Base-by-base conservation (phyloP, 2,888 invertebrate genomes). In the Eupithecia centaureata region DNA sequence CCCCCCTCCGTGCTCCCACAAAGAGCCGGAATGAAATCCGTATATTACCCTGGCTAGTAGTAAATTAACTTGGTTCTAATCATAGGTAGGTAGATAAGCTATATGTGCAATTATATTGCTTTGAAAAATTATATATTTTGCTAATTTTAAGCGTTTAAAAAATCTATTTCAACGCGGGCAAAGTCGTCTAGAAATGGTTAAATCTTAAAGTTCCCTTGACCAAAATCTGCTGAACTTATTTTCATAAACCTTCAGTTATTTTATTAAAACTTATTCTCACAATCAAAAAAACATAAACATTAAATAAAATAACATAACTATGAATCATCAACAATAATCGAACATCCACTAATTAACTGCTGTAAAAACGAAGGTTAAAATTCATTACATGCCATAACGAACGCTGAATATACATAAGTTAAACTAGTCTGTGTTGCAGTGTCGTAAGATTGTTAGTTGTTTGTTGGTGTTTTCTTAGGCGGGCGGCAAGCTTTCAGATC, bases 401-500 rank as follows among this genome's bases (percentile, higher is more conserved):
- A 56, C 35, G 18, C 8, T 51, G 18, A 33, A 59, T 30, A 32
- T 42, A 22, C 27, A 32, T 38, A n/a, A 28, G 5, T 18, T 8
- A 57, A 66, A 58, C 47, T 61, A 35, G 32, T 27, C 57, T 38
- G 10, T 70, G 28, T 51, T 35, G 0, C 18, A 1, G 5, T 1
- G 42, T 3, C 10, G 22, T 69, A 69, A 32, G 59, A 63, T 30
- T 54, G 22, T 32, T 30, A 27, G 28, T 59, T 57, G 65, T 27
- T 60, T 60, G 61, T 32, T 47, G n/a, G 47, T 58, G 13, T 56
- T 65, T 65, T 64, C 64, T 73, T 72, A 82, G 89, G 89, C 89
- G 90, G 91, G 90, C 89, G 89, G 87, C 81, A 82, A 86, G 87
- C 87, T 89, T 89, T 87, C 87, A 84, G 84, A 76, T 75, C 86